Evolutionary conservation across 2,797 vertebrate species (phyloP).

Genomic region (Schizothorax lantsangensis): DNA sequence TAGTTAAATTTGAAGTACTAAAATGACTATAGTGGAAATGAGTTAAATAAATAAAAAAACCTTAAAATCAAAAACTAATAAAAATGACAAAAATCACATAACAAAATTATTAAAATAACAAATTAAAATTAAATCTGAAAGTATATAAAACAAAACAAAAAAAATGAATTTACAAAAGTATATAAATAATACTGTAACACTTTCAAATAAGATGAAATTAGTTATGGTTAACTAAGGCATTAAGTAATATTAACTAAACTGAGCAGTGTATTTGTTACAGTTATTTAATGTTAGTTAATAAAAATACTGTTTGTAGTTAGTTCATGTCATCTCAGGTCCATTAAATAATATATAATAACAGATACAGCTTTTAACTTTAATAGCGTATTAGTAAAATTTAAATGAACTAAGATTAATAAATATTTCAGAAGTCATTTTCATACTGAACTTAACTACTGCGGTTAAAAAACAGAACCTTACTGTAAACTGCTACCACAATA

Average conservation of each 20-base stretch:
- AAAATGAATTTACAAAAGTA: too few species aligned
- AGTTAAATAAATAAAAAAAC: background rate
- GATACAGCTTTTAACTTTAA: background rate
- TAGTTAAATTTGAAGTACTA: background rate
- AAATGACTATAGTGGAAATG: background rate
- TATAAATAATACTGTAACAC: too few species aligned
- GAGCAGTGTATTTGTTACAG: background rate
- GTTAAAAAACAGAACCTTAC: background rate
- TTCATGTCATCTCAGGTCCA: background rate
- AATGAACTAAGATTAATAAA: too few species aligned
- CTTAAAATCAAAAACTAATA: too few species aligned
- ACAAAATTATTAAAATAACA: too few species aligned
- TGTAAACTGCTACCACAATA: background rate
- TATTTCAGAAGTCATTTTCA: background rate
- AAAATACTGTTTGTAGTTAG: background rate
- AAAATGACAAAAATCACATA: too few species aligned
- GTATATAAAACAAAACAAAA: too few species aligned
- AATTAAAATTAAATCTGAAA: too few species aligned
- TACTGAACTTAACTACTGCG: background rate
- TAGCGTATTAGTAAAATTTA: too few species aligned
- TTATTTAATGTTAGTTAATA: too few species aligned
- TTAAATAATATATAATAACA: background rate
- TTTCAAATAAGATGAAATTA: too few species aligned
- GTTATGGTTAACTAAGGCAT: too few species aligned
- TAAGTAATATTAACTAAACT: background rate